These are phyloP conservation scores for Thalpophila matura DNA, from an alignment of 2,888 invertebrate species.

Conservation along the genomic window DNA sequence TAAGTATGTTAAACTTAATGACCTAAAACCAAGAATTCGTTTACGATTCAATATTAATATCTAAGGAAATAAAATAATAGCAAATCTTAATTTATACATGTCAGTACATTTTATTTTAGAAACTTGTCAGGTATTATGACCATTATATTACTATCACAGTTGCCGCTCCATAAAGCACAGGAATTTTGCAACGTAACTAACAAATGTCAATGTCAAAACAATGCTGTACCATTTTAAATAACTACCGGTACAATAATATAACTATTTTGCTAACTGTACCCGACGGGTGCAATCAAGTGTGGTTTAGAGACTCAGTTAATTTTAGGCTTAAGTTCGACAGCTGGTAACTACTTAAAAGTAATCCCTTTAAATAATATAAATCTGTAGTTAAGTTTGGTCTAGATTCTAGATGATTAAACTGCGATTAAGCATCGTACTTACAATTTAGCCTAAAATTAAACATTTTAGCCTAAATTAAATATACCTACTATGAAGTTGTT, in stretches of 20 bases:
- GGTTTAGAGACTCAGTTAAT: not conserved
- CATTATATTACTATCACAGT: conserved; percentile 17
- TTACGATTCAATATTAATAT: too few species aligned
- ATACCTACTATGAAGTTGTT: too few species aligned
- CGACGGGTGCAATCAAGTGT: conserved; percentile 19
- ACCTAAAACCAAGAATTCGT: too few species aligned
- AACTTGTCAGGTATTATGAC: not conserved
- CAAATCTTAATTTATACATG: too few species aligned
- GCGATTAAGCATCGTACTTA: not conserved
- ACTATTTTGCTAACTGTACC: conserved; percentile 23
- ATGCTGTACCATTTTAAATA: conserved; percentile 11
- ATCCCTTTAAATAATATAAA: not conserved
- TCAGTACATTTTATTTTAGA: not conserved
- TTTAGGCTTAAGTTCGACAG: not conserved
- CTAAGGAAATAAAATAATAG: too few species aligned
- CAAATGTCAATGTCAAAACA: not conserved
- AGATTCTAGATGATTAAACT: not conserved
- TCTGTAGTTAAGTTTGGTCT: conserved; percentile 6
- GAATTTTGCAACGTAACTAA: conserved; percentile 26
- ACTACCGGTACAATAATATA: conserved; percentile 23
- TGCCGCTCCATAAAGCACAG: conserved; percentile 19
- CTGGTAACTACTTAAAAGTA: not conserved
- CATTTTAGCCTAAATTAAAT: too few species aligned
- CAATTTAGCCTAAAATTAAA: not conserved
- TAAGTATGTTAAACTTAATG: too few species aligned